These are phyloP conservation scores for Meliscaeva auricollis DNA, from an alignment of 2,888 invertebrate genomes.

Conservation along the genomic window DNA sequence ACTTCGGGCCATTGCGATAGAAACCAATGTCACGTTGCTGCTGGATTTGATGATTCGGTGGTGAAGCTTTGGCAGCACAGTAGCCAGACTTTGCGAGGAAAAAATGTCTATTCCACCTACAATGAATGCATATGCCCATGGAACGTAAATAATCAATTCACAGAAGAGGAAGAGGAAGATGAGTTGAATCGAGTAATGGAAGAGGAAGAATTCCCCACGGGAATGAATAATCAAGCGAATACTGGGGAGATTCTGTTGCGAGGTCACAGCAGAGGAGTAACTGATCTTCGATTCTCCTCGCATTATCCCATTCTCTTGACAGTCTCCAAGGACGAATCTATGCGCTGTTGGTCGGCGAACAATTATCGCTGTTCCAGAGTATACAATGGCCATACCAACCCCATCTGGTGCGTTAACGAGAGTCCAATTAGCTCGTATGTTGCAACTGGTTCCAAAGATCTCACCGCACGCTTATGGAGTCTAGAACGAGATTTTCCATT, in stretches of 20 bases:
- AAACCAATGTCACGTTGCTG: slow-evolving; percentile 82
- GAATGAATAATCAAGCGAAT: slow-evolving; percentile 80
- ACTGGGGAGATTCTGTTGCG: slow-evolving; percentile 87
- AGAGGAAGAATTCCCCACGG: slow-evolving; percentile 79
- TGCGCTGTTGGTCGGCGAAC: slow-evolving; percentile 90
- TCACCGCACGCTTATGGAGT: slow-evolving; percentile 93
- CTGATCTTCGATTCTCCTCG: slow-evolving; percentile 86
- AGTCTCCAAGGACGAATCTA: slow-evolving; percentile 90
- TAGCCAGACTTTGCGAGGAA: slow-evolving; percentile 80
- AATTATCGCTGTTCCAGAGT: slow-evolving; percentile 87
- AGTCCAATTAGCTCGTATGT: slow-evolving; percentile 90
- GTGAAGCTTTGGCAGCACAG: slow-evolving; percentile 83
- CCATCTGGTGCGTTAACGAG: slow-evolving; percentile 94
- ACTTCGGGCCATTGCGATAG: slow-evolving; percentile 81
- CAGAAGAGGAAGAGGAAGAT: slow-evolving; percentile 78
- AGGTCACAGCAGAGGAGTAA: slow-evolving; percentile 90
- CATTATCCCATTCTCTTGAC: slow-evolving; percentile 88
- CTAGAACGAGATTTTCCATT: slow-evolving; percentile 92
- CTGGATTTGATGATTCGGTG: slow-evolving; percentile 82
- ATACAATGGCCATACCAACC: slow-evolving; percentile 92
- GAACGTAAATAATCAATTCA: slow-evolving; percentile 80
- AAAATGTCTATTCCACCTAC: slow-evolving; percentile 80
- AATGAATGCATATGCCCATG: slow-evolving; percentile 80
- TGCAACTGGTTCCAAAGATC: slow-evolving; percentile 95
- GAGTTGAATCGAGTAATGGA: slow-evolving; percentile 73